Percentiles rank a stretch among this genome's conserved stretches.
These are phyloP conservation scores for Caenorhabditis sp. DNA, from an alignment of 2,888 invertebrate species.

Conservation along the genomic window DNA sequence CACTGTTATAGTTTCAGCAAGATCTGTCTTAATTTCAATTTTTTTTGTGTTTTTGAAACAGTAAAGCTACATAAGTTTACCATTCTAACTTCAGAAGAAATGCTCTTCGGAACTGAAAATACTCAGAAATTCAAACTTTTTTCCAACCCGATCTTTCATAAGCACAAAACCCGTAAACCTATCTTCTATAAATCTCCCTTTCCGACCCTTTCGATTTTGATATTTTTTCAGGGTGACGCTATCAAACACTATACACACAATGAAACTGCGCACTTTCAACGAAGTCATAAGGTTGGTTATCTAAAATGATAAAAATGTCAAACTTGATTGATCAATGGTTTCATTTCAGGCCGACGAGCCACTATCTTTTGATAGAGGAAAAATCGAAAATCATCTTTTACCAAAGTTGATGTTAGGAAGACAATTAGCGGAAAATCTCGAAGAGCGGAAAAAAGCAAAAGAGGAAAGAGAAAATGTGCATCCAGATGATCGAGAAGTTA, in stretches of 20 bases:
- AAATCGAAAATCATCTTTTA: conserved; percentile 33
- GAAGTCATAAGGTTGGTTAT: conserved; percentile 47
- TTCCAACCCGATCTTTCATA: no score
- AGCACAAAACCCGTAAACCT: no score
- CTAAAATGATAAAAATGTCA: background rate
- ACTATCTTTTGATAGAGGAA: conserved; percentile 45
- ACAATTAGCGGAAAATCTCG: conserved; percentile 26
- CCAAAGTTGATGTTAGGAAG: conserved; percentile 12
- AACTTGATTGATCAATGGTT: background rate
- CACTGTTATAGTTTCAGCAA: no score
- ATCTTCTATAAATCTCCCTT: no score
- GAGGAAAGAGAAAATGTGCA: conserved; percentile 30
- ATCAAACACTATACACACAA: conserved; percentile 57
- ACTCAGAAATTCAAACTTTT: no score
- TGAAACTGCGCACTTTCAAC: conserved; percentile 55
- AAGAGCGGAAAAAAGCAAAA: conserved; percentile 23
- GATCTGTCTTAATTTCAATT: no score
- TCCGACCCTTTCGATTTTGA: background rate
- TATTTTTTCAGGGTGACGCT: conserved; percentile 50
- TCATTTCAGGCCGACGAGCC: conserved; percentile 34
- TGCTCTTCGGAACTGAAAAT: no score
- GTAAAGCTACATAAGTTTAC: no score
- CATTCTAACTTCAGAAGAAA: no score
- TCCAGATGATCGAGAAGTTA: conserved; percentile 26
- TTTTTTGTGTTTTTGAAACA: no score